These are phyloP conservation scores for Thereva unica DNA, from an alignment of 2,888 invertebrate species.

Conservation along the genomic window DNA sequence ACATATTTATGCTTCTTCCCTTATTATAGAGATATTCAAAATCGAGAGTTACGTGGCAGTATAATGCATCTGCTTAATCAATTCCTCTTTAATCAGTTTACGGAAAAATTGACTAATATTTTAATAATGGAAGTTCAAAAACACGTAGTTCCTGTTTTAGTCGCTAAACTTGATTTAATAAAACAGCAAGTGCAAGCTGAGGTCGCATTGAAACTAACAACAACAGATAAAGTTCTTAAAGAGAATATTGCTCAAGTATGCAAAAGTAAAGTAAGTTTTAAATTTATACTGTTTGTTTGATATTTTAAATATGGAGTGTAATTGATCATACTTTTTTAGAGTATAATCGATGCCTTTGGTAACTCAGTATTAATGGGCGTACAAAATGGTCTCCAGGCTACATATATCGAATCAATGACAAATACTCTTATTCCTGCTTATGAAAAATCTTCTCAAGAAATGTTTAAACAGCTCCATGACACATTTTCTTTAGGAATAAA, in stretches of 20 bases:
- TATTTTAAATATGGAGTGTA: too few relatives aligned
- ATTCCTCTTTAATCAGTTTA: conserved; percentile 59
- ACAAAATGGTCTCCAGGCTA: conserved; percentile 73
- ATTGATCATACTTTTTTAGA: conserved; percentile 59
- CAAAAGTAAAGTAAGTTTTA: conserved; percentile 70
- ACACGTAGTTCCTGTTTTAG: conserved; percentile 63
- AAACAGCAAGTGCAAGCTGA: conserved; percentile 75
- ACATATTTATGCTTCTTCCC: conserved; percentile 32
- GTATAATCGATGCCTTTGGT: conserved; percentile 75
- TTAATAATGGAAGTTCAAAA: conserved; percentile 64
- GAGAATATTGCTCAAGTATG: conserved; percentile 81
- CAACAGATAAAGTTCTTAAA: conserved; percentile 74
- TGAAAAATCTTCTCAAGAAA: conserved; percentile 82
- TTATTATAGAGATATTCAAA: conserved; percentile 57
- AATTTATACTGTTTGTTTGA: background rate
- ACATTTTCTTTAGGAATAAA: conserved; percentile 86
- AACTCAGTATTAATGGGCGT: conserved; percentile 70
- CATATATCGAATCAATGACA: conserved; percentile 77
- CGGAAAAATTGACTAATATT: conserved; percentile 62
- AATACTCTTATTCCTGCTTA: conserved; percentile 80
- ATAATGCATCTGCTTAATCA: conserved; percentile 62
- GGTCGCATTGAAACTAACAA: conserved; percentile 71
- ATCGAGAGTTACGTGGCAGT: conserved; percentile 61
- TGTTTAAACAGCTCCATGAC: conserved; percentile 89
- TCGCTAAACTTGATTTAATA: conserved; percentile 72